These are phyloP conservation scores for Enteromius viviparus DNA, from an alignment of 2,797 vertebrate species.

Conservation along the genomic window DNA sequence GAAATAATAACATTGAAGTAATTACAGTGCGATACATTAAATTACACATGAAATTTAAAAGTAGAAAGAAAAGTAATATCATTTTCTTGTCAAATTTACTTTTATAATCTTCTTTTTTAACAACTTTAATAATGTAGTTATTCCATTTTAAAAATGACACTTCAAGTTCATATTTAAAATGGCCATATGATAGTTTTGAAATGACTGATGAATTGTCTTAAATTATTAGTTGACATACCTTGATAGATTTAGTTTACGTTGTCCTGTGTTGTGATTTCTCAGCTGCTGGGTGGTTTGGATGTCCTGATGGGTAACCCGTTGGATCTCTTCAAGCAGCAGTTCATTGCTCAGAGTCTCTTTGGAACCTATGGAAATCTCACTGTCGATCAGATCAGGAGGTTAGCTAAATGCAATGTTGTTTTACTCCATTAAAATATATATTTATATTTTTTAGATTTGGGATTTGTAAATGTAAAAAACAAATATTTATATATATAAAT, in stretches of 20 bases:
- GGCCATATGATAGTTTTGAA: not conserved
- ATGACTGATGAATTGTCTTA: not conserved
- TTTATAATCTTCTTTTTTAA: not conserved
- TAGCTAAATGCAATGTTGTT: not conserved
- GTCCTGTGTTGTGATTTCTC: slow-evolving; percentile 38
- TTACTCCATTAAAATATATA: not conserved
- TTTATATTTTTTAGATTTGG: not conserved
- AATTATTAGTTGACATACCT: not conserved
- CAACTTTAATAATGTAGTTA: not conserved
- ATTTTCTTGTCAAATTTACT: not conserved
- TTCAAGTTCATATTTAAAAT: not conserved
- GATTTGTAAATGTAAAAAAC: not conserved
- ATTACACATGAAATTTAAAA: not conserved
- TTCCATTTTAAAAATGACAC: not conserved
- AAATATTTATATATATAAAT: not conserved
- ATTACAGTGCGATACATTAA: not conserved
- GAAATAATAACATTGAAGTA: not conserved
- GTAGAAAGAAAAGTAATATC: not conserved
- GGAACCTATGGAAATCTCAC: slow-evolving; percentile 74
- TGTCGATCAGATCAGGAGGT: slow-evolving; percentile 75
- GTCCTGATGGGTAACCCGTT: slow-evolving; percentile 73
- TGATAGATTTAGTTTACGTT: not conserved
- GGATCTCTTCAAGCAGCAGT: slow-evolving; percentile 72
- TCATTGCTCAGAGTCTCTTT: slow-evolving; percentile 72
- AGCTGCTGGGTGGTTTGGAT: slow-evolving; percentile 77